Evolutionary conservation across 2,888 invertebrate species (phyloP), one percentile per base, ranked within the genome.

Genomic region (Strigamia maritima): DNA sequence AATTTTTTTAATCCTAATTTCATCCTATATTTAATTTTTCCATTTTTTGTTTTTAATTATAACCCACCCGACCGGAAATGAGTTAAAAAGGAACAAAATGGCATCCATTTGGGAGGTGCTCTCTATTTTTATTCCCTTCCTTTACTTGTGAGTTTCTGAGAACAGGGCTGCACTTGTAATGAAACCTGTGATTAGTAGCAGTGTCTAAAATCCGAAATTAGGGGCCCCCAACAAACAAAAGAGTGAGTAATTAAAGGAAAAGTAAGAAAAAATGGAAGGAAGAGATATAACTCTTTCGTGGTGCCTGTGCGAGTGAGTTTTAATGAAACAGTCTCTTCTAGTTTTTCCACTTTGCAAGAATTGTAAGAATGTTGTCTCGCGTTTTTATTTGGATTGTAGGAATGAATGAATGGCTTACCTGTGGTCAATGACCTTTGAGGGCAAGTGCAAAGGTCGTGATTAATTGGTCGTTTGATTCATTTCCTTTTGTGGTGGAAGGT

Each of bases 381-480:
- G 2, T 10, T 65, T 24, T 26, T 26, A 26, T 65, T 24, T 26
- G 10, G 26, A 65, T 65, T 65, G 65, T 28, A 26, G 12, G 24
- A 65, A 26, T 10, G 3, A 19, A 31, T 2, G 31, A 31, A 31
- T 16, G 16, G 7, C n/a, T 16, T 49, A 49, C 65, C 65, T 65
- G 65, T 65, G 65, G 65, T 65, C 65, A 65, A 12, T 65, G 65
- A 65, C 65, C 65, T 65, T 26, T 26, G 16, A 26, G 26, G 24
- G 28, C 26, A 65, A n/a, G 65, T 24, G 26, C 65, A 65, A 65
- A 65, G 65, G 65, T 65, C 28, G 65, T 6, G 28, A 65, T 65
- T 65, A 65, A 65, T 65, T 10, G 65, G 12, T 26, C 65, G 7
- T 65, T 31, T 65, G 65, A 65, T 65, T 65, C 65, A 65, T 65